Conservation (phyloP, 2,888 invertebrate species). For the Apamea monoglypha region DNA sequence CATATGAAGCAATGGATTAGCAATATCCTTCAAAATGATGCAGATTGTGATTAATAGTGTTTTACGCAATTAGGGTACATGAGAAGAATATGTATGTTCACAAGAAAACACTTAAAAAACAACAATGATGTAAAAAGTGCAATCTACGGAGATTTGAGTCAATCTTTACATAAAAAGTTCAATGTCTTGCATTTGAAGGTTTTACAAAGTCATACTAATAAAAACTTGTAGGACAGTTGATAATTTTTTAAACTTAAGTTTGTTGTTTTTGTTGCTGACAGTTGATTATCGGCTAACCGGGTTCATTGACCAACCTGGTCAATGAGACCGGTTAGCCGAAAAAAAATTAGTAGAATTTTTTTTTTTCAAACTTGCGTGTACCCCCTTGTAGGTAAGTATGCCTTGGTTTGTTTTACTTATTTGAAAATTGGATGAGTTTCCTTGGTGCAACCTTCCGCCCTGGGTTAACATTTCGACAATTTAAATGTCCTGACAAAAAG, state of each 20-base stretch:
- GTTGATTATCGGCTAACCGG: background rate
- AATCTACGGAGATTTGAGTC: background rate
- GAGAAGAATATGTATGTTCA: background rate
- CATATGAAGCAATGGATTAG: no score
- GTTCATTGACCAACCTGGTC: background rate
- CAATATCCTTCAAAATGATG: no score
- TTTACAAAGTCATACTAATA: background rate
- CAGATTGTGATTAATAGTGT: no score
- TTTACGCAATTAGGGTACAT: no score
- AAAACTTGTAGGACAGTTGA: background rate
- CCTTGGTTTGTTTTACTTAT: background rate
- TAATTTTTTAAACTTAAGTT: background rate
- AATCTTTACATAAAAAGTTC: slow-evolving; percentile 9
- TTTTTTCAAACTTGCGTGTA: background rate
- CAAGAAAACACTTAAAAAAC: background rate
- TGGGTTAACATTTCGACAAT: background rate
- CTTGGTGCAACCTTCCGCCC: background rate
- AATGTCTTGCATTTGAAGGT: background rate
- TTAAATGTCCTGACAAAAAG: background rate
- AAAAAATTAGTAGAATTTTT: background rate
- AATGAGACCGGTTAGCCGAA: no score
- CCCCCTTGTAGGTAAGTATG: no score
- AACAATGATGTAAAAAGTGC: background rate
- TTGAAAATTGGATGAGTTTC: background rate
- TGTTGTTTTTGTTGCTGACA: background rate